Conservation (phyloP, 2,888 invertebrate species). For the Macaria notata region DNA sequence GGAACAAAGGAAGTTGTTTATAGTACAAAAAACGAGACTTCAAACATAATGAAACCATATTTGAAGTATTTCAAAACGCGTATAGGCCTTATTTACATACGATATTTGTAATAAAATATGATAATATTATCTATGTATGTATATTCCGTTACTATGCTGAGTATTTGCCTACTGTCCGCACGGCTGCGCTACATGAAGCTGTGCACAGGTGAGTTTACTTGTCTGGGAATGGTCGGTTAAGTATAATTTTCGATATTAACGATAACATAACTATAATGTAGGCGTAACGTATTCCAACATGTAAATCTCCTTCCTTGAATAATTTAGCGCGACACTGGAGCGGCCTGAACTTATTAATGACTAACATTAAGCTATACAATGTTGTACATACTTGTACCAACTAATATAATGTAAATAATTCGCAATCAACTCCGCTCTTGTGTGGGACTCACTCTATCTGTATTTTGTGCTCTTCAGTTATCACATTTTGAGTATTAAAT, state of each 20-base stretch:
- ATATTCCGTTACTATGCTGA: conserved; percentile 11
- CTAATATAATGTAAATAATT: background rate
- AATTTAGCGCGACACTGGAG: conserved; percentile 41
- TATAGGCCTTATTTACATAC: conserved; percentile 22
- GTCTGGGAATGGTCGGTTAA: conserved; percentile 31
- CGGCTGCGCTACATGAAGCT: conserved; percentile 8
- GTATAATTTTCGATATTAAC: conserved; percentile 29
- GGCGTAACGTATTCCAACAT: conserved; percentile 36
- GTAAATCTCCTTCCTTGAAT: conserved; percentile 32
- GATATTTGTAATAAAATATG: conserved; percentile 13
- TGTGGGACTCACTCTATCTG: conserved; percentile 1
- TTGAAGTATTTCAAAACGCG: background rate
- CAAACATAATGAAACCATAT: background rate
- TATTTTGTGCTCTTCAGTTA: too few relatives aligned
- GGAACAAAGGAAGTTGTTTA: too few relatives aligned
- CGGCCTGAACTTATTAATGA: conserved; percentile 17
- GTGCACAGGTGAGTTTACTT: conserved; percentile 29
- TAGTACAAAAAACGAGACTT: too few relatives aligned
- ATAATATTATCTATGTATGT: background rate
- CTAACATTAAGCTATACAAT: conserved; percentile 12
- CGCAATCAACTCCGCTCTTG: background rate
- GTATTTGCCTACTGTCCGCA: conserved; percentile 24
- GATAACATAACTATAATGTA: conserved; percentile 30
- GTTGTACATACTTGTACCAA: conserved; percentile 12
- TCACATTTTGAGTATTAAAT: too few relatives aligned